phyloP scores from a whole-genome alignment of 2,888 invertebrate genomes.

The Matsumyia berberina region DNA sequence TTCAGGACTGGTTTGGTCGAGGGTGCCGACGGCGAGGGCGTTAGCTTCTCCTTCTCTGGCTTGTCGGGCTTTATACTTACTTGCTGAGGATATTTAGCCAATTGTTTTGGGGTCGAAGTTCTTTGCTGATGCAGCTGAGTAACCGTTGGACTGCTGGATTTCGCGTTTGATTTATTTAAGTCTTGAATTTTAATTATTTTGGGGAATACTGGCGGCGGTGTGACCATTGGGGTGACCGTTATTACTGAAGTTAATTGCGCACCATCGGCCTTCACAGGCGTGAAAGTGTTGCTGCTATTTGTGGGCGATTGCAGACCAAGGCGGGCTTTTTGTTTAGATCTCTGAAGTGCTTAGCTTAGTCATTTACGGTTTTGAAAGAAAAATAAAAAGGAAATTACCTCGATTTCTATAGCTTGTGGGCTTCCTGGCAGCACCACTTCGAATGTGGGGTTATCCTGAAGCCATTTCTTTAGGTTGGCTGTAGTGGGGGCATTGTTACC shows the following conservation, averaged over 20 bases:
- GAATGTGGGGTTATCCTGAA: constrained; percentile 94
- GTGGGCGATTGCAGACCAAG: constrained; percentile 46
- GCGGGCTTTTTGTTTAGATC: constrained; percentile 58
- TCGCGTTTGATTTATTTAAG: constrained; percentile 30
- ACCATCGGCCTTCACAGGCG: constrained; percentile 42
- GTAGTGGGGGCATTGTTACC: constrained; percentile 94
- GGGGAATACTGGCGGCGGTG: constrained; percentile 42
- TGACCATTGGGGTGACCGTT: constrained; percentile 19
- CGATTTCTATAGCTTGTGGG: constrained; percentile 83
- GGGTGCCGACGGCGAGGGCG: constrained; percentile 28
- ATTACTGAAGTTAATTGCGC: constrained; percentile 26
- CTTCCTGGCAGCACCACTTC: constrained; percentile 91
- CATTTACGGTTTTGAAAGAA: background rate
- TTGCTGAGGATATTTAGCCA: constrained; percentile 81
- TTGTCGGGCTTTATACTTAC: constrained; percentile 78
- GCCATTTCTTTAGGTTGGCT: constrained; percentile 91
- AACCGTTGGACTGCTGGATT: constrained; percentile 29
- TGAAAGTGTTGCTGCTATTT: constrained; percentile 27
- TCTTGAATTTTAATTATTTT: constrained; percentile 48
- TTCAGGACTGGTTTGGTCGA: constrained; percentile 47
- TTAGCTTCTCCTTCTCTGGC: constrained; percentile 66
- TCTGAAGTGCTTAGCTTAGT: constrained; percentile 35
- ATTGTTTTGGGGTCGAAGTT: constrained; percentile 78
- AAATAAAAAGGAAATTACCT: constrained; percentile 78
- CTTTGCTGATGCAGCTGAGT: constrained; percentile 25